Evolutionary conservation across 2,888 invertebrate genomes (phyloP).

Genomic region (Baccha elongata): DNA sequence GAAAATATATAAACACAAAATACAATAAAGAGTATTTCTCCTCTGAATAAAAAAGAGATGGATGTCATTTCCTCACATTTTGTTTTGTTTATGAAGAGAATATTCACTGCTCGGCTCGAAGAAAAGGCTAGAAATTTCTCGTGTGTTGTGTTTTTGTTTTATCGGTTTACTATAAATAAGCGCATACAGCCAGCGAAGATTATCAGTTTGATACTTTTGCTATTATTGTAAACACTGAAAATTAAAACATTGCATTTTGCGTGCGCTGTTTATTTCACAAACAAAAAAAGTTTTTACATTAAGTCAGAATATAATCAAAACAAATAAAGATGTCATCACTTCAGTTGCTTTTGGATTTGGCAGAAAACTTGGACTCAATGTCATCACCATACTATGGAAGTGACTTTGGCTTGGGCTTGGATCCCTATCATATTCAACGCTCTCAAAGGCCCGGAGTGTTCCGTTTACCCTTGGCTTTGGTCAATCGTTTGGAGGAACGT

Average conservation of each 20-base stretch:
- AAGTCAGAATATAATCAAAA: background rate
- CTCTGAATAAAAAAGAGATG: too few relatives aligned
- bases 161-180: background rate
- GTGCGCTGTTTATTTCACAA: too few relatives aligned
- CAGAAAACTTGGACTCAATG: conserved; percentile 37
- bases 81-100: too few relatives aligned
- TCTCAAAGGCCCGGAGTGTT: background rate
- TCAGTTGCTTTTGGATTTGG: conserved; percentile 40
- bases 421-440: conserved; percentile 22
- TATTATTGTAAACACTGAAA: too few relatives aligned
- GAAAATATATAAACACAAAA: too few relatives aligned
- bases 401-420: conserved; percentile 3
- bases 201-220: background rate
- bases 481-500: conserved; percentile 1
- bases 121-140: too few relatives aligned
- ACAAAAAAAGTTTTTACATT: background rate
- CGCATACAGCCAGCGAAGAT: too few relatives aligned
- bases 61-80: too few relatives aligned
- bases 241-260: too few relatives aligned
- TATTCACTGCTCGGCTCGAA: too few relatives aligned
- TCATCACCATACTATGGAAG: conserved; percentile 38
- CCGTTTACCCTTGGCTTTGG: conserved; percentile 10
- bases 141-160: too few relatives aligned
- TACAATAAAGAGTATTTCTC: too few relatives aligned
- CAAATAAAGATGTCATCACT: conserved; percentile 36